Evolutionary conservation across 2,888 invertebrate species (phyloP).

Genomic region (Ischnura elegans): DNA sequence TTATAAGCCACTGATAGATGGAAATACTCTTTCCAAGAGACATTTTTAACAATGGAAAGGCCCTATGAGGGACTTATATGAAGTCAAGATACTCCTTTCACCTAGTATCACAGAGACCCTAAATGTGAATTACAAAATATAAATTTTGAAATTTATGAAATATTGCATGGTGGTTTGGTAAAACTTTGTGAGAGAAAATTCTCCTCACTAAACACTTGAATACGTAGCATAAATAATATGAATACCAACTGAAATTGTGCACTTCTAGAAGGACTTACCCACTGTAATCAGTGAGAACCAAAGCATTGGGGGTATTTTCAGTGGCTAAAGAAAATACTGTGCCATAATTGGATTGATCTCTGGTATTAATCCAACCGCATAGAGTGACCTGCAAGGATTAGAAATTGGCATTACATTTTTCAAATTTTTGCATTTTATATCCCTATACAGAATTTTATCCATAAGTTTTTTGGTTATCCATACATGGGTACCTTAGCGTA

Average conservation of each 20-base stretch:
- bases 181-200: no score
- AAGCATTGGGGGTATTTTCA: slow-evolving; percentile 80
- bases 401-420: background rate
- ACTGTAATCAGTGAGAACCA: slow-evolving; percentile 85
- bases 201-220: no score
- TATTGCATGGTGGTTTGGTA: no score
- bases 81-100: no score
- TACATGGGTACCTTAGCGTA: slow-evolving; percentile 77
- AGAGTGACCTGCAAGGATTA: slow-evolving; percentile 78
- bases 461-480: background rate
- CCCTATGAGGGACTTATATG: no score
- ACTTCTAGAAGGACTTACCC: slow-evolving; percentile 79
- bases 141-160: no score
- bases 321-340: slow-evolving; percentile 86
- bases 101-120: no score
- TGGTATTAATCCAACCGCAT: slow-evolving; percentile 84
- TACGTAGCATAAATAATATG: no score
- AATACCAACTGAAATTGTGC: background rate
- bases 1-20: no score
- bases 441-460: background rate
- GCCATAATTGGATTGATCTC: slow-evolving; percentile 84
- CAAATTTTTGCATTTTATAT: background rate
- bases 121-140: no score
- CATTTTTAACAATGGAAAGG: no score
- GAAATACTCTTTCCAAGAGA: no score